Evolutionary conservation across 2,797 vertebrate species (phyloP).

Genomic region (Anisognathus igniventris): DNA sequence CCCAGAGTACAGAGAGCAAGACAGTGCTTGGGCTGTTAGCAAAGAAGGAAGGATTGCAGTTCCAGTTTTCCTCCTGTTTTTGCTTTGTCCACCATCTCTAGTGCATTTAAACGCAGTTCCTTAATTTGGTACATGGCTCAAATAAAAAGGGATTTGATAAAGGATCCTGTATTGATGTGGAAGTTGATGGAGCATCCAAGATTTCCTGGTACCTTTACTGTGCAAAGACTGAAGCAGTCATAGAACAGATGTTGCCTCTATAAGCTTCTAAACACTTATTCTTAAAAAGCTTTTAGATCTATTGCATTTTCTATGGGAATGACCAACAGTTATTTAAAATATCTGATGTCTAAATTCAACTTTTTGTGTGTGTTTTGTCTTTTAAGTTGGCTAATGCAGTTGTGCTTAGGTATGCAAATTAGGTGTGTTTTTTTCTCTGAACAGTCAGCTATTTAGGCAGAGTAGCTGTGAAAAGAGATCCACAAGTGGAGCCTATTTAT

Average conservation of each 20-base stretch:
- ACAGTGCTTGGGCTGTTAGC: not conserved
- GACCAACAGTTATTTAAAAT: not conserved
- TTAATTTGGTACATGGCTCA: not conserved
- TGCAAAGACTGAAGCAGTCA: not conserved
- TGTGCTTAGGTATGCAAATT: not conserved
- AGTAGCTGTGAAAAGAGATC: slow-evolving; percentile 4
- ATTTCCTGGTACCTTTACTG: not conserved
- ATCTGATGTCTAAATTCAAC: not conserved
- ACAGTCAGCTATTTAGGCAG: slow-evolving; percentile 14
- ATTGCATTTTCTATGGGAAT: not conserved
- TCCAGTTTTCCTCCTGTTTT: not conserved
- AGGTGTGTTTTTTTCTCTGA: not conserved
- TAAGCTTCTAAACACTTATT: not conserved
- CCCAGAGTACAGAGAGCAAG: not conserved
- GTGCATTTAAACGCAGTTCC: not conserved
- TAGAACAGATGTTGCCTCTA: not conserved
- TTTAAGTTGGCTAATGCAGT: not conserved
- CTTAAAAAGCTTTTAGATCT: not conserved
- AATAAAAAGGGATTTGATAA: not conserved
- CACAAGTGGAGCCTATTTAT: slow-evolving; percentile 2
- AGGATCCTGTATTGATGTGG: not conserved
- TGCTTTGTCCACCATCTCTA: not conserved
- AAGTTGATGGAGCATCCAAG: not conserved
- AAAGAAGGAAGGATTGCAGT: not conserved
- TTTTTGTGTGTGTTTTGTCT: not conserved